Evolutionary conservation across 2,113 vertebrate species (phyloP), one percentile per base, ranked within the genome.

Genomic region (Corythaixoides concolor): DNA sequence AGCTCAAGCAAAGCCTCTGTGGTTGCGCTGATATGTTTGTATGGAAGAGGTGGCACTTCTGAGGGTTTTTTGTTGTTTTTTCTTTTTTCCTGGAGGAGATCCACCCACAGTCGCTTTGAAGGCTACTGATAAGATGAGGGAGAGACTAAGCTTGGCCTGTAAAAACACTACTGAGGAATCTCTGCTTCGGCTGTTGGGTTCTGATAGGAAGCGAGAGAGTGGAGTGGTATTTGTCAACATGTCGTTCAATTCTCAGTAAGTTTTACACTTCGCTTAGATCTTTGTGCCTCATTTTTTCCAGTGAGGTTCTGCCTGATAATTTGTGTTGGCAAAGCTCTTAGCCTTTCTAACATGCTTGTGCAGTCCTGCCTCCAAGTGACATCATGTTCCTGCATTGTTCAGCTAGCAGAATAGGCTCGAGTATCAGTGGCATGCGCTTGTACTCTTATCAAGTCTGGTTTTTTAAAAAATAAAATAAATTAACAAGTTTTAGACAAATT

Each of bases 191-290:
- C 81, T 62, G 45, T 78, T 93, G 75, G 60, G 45, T 78, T 90
- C 73, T 85, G 89, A 94, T 89, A 94, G 96, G 94, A 96, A 75
- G 85, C 58, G 94, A 91, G 94, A 72, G 93, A 90, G 95, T 93
- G 81, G 94, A 95, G 76, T 95, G 96, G 77, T 83, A 93, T 93
- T 96, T 98, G 96, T 97, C 97, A 97, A 88, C 86, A 83, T 95
- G 93, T 97, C 47, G 1, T 47, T 96, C 88, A 76, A 68, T 69
- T 95, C 88, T 94, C 72, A 58, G 14, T 82, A 84, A 80, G 77
- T 85, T 96, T 95, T 90, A 89, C 50, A 58, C 84, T 93, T 85
- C 73, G 70, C 88, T 91, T 77, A 73, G 69, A 84, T 95, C 94
- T 97, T 88, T 76, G 62, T 73, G 84, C 72, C 91, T 96, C 95